These are phyloP conservation scores for Amblyornis subalaris DNA, from an alignment of 2,113 vertebrate genomes.

Conservation along the genomic window DNA sequence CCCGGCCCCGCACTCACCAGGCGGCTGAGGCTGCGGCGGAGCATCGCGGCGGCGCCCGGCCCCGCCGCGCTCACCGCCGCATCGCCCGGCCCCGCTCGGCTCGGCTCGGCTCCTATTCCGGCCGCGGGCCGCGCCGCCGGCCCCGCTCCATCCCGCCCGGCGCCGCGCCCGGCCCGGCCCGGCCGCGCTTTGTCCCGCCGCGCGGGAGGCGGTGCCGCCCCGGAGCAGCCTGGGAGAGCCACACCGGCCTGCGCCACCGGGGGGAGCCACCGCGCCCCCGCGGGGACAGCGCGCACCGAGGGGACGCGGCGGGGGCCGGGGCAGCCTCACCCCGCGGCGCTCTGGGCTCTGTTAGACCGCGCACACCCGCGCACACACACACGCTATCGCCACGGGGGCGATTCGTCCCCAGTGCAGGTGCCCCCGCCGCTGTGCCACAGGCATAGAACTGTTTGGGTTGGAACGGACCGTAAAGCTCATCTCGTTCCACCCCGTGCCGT, in stretches of 20 bases:
- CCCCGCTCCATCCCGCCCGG: no score
- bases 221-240: slow-evolving; percentile 6
- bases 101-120: no score
- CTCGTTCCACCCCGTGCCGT: accelerated
- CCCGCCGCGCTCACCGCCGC: not conserved
- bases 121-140: no score
- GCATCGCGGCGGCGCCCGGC: not conserved
- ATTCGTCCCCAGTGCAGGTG: not conserved
- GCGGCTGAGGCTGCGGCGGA: slow-evolving; percentile 34
- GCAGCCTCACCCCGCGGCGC: no score
- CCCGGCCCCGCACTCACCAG: slow-evolving; percentile 18
- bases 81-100: not conserved
- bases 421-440: not conserved
- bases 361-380: no score
- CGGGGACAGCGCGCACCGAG: not conserved
- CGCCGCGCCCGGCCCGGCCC: no score
- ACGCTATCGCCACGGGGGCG: no score
- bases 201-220: no score
- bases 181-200: no score
- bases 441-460: accelerated
- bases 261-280: not conserved
- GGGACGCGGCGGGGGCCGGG: not conserved
- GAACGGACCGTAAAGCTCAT: accelerated
- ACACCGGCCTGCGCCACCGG: not conserved
- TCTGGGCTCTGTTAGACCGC: no score